phyloP scores from a whole-genome alignment of 1,140 invertebrate species.

The Lepidurus arcticus region DNA sequence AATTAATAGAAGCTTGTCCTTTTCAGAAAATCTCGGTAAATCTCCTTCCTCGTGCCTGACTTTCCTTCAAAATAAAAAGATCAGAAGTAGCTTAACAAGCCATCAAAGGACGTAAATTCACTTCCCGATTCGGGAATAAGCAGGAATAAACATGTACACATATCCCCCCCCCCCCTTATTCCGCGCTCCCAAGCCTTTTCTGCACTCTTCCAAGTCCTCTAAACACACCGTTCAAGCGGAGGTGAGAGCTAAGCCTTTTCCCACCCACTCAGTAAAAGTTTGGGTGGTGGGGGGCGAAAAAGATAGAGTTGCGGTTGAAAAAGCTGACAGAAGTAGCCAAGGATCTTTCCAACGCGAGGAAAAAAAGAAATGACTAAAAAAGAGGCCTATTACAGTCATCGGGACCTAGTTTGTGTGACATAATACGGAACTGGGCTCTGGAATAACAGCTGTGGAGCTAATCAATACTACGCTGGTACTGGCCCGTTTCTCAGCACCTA shows the following conservation, averaged over 20 bases:
- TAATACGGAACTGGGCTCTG: neutral
- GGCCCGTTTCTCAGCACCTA: too few relatives aligned
- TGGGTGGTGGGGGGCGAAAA: neutral
- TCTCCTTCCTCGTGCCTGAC: neutral
- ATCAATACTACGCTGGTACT: neutral
- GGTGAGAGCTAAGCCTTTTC: too few relatives aligned
- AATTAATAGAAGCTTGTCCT: neutral
- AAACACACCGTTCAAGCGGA: too few relatives aligned
- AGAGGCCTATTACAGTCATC: neutral
- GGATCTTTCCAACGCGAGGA: neutral
- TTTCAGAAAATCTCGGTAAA: neutral
- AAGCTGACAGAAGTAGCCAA: neutral
- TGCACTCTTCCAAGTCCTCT: too few relatives aligned
- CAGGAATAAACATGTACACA: too few relatives aligned
- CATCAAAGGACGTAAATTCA: too few relatives aligned
- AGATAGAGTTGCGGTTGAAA: neutral
- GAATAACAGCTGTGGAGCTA: slow-evolving; percentile 14
- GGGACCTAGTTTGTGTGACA: slow-evolving; percentile 7
- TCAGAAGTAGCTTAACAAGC: too few relatives aligned
- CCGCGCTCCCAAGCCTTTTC: too few relatives aligned
- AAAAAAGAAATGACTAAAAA: neutral
- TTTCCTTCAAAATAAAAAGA: neutral
- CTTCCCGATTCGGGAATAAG: too few relatives aligned
- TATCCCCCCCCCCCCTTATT: too few relatives aligned
- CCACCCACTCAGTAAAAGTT: too few relatives aligned